phyloP scores from a whole-genome alignment of 2,888 invertebrate species.

The Eristalis tenax region DNA sequence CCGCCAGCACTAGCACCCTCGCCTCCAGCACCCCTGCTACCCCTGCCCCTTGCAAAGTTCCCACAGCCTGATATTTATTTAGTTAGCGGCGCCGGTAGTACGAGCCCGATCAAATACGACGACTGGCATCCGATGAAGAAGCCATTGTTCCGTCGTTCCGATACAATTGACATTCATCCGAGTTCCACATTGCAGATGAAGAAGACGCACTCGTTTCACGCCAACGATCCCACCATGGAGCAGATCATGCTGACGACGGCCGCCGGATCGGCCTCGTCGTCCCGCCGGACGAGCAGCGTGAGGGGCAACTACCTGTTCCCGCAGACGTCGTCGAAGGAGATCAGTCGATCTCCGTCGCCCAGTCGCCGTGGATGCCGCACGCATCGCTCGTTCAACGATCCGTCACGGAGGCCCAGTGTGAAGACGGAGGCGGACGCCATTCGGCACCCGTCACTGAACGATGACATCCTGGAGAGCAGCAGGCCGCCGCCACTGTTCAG shows the following conservation, averaged over 20 bases:
- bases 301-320: slow-evolving; percentile 80
- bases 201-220: slow-evolving; percentile 81
- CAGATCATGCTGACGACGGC: slow-evolving; percentile 76
- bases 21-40: slow-evolving; percentile 75
- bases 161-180: slow-evolving; percentile 81
- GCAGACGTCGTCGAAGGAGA: slow-evolving; percentile 76
- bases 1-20: slow-evolving; percentile 79
- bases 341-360: slow-evolving; percentile 80
- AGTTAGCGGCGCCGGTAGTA: slow-evolving; percentile 77
- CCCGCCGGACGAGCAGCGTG: slow-evolving; percentile 80
- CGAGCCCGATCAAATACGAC: slow-evolving; percentile 77
- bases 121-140: slow-evolving; percentile 79
- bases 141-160: slow-evolving; percentile 80
- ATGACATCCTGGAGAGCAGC: slow-evolving; percentile 79
- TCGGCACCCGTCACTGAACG: slow-evolving; percentile 81
- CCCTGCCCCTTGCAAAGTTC: slow-evolving; percentile 76
- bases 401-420: slow-evolving; percentile 77
- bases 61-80: slow-evolving; percentile 80
- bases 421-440: slow-evolving; percentile 78
- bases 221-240: slow-evolving; percentile 79
- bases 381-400: slow-evolving; percentile 81
- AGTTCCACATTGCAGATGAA: slow-evolving; percentile 81
- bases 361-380: slow-evolving; percentile 80
- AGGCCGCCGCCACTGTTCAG: slow-evolving; percentile 76
- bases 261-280: slow-evolving; percentile 76